A percentile compares a stretch with the other conserved stretches of the same genome.
These are phyloP conservation scores for Arctocebus calabarensis DNA, from an alignment of 2,797 vertebrate genomes.

Conservation along the genomic window DNA sequence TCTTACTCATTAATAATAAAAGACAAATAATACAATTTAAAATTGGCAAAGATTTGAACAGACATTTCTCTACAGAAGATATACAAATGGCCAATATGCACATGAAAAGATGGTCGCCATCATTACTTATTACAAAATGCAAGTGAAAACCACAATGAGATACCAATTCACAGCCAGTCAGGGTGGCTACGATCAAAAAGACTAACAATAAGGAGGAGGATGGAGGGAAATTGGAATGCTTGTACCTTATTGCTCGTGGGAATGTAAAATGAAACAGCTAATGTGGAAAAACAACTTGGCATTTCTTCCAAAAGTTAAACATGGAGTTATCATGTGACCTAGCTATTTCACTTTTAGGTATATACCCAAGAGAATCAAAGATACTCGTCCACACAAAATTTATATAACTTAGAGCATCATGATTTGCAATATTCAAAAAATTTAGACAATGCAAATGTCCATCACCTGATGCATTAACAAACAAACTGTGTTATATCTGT, in stretches of 20 bases:
- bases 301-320: slow-evolving; percentile 52
- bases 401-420: neutral
- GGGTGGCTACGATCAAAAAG: neutral
- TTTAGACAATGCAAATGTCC: neutral
- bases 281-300: neutral
- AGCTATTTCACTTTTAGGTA: neutral
- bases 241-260: neutral
- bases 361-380: slow-evolving; percentile 9
- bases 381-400: neutral
- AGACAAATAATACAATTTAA: slow-evolving; percentile 41
- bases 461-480: neutral
- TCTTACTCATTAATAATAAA: slow-evolving; percentile 14
- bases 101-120: neutral
- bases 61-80: neutral
- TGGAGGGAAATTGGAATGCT: neutral
- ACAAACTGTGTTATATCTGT: neutral
- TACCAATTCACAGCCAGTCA: neutral
- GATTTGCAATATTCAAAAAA: slow-evolving; percentile 14
- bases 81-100: neutral
- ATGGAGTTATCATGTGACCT: neutral
- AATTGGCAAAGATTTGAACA: slow-evolving; percentile 4
- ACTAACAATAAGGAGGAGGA: neutral
- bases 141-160: slow-evolving; percentile 1
- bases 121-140: neutral
- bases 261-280: neutral